Percentiles rank a stretch among this genome's conserved stretches.
Evolutionary conservation across 2,113 vertebrate species (phyloP).

Genomic region (Brevimyrus niger): DNA sequence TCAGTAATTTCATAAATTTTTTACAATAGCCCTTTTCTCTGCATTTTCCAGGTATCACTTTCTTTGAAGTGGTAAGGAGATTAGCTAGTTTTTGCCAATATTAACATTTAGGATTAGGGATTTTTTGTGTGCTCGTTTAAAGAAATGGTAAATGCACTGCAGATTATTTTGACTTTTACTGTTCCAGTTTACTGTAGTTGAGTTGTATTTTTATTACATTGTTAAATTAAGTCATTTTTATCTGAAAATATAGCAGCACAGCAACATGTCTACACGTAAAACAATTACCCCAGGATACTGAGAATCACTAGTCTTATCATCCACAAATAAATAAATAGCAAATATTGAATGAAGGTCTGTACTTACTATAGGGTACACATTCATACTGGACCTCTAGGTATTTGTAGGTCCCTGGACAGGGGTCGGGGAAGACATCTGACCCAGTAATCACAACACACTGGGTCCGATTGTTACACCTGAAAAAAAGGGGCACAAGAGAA

Average conservation of each 20-base stretch:
- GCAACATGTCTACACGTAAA: neutral
- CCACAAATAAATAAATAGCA: constrained; percentile 18
- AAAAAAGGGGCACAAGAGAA: constrained; percentile 37
- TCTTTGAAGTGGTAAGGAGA: neutral
- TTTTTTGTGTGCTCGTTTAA: neutral
- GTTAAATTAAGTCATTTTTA: neutral
- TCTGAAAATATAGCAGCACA: neutral
- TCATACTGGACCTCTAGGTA: constrained; percentile 99
- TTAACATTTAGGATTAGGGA: neutral
- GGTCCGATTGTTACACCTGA: constrained; percentile 97
- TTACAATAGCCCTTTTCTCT: neutral
- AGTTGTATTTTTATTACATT: neutral
- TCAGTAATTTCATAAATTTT: neutral
- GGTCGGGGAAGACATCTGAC: constrained; percentile 97
- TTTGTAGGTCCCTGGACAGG: constrained; percentile 97
- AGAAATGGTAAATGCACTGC: neutral
- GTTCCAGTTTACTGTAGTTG: neutral
- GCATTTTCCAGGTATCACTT: neutral
- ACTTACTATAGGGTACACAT: constrained; percentile 99
- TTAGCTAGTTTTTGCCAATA: neutral
- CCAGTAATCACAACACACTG: constrained; percentile 98
- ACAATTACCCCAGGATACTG: constrained; percentile 23
- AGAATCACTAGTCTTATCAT: neutral
- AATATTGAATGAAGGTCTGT: constrained; percentile 49
- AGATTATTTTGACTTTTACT: neutral